Percentiles rank a stretch among this genome's conserved stretches.
Evolutionary conservation across 2,888 invertebrate species (phyloP).

Genomic region (Cheilosia scutellata): DNA sequence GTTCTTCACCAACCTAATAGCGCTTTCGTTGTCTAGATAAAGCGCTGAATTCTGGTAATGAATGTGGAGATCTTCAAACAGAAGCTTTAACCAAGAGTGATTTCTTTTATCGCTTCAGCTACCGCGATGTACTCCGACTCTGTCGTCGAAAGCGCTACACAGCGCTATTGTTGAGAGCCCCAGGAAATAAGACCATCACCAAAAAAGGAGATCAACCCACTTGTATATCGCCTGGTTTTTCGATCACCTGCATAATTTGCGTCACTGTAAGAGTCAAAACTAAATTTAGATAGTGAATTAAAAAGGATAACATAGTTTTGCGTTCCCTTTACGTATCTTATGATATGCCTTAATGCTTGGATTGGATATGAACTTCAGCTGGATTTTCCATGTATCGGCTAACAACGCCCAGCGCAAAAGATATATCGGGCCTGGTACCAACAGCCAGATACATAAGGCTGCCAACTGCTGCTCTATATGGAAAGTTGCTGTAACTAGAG

Average conservation of each 20-base stretch:
- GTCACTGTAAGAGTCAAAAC: conserved; percentile 18
- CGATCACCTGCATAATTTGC: conserved; percentile 17
- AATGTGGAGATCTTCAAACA: conserved; percentile 39
- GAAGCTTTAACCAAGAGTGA: conserved; percentile 77
- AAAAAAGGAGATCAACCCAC: conserved; percentile 19
- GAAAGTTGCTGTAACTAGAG: conserved; percentile 5
- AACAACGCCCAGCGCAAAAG: conserved; percentile 24
- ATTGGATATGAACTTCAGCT: conserved; percentile 1
- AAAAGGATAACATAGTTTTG: conserved; percentile 29
- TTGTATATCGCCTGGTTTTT: conserved; percentile 23
- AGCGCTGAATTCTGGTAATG: conserved; percentile 50
- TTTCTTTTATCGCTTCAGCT: conserved; percentile 77
- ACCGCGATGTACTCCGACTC: conserved; percentile 78
- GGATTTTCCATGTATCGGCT: conserved; percentile 46
- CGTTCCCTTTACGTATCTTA: conserved; percentile 53
- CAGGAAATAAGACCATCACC: conserved; percentile 12
- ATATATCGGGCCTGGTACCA: conserved; percentile 52
- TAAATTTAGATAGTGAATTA: background rate
- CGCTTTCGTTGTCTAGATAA: conserved; percentile 77
- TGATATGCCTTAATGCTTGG: conserved; percentile 38
- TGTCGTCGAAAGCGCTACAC: conserved; percentile 78
- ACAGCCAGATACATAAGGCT: conserved; percentile 46
- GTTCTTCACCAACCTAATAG: conserved; percentile 48
- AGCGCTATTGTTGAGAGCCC: background rate
- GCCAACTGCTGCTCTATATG: conserved; percentile 51